Evolutionary conservation across 2,113 vertebrate genomes (phyloP).

Genomic region (Microcebus murinus): DNA sequence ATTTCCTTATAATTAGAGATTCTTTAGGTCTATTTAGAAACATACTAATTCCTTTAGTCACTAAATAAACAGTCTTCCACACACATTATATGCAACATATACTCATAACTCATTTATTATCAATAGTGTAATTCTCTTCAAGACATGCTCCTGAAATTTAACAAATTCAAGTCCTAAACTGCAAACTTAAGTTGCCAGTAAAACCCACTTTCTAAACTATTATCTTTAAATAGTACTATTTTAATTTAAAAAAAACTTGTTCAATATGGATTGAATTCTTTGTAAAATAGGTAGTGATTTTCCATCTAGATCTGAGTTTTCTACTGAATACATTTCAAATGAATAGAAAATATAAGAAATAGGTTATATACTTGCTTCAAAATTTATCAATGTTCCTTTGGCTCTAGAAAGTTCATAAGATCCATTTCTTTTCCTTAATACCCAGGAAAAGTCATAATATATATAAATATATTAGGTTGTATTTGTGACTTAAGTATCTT

Average conservation of each 20-base stretch:
- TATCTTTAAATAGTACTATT: background rate
- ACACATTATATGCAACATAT: background rate
- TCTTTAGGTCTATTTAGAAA: background rate
- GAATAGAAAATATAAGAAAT: background rate
- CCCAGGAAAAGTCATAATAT: background rate
- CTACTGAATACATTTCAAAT: background rate
- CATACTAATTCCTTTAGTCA: background rate
- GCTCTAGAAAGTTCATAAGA: background rate
- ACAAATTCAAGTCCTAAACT: background rate
- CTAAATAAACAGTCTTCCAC: background rate
- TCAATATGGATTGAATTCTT: background rate
- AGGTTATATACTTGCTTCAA: background rate
- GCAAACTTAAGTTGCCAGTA: background rate
- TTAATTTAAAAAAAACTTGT: background rate
- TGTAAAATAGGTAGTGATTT: background rate
- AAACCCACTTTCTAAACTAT: background rate
- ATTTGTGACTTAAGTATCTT: background rate
- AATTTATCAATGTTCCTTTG: background rate
- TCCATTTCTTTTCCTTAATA: background rate
- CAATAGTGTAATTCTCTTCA: background rate
- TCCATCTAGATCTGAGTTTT: constrained; percentile 19
- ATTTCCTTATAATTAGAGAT: background rate
- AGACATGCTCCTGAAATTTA: background rate
- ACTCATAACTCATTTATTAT: background rate
- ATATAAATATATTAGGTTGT: background rate